These are phyloP conservation scores for Deroplatys truncata DNA, from an alignment of 2,888 invertebrate genomes.

Conservation along the genomic window DNA sequence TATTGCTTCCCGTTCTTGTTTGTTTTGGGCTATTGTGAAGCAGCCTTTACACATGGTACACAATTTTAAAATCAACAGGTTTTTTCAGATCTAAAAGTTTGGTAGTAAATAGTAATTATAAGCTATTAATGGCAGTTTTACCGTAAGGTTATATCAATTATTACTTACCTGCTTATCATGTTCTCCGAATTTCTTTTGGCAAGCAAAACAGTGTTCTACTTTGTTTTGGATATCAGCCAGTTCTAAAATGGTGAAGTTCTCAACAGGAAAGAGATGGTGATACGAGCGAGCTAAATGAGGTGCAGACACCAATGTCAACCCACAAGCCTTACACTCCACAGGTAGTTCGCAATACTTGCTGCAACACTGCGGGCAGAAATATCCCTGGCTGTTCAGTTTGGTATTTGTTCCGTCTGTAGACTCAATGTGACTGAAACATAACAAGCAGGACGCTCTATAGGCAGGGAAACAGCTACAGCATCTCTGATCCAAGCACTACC, in stretches of 20 bases:
- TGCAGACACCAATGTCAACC: conserved; percentile 92
- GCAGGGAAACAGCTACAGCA: no score
- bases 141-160: no score
- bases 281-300: conserved; percentile 97
- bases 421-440: conserved; percentile 70
- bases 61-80: no score
- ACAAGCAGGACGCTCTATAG: no score
- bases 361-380: conserved; percentile 91
- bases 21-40: no score
- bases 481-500: no score
- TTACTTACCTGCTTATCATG: conserved; percentile 67
- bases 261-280: conserved; percentile 94
- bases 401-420: conserved; percentile 54
- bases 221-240: conserved; percentile 43
- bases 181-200: conserved; percentile 62
- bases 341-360: conserved; percentile 98
- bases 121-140: no score
- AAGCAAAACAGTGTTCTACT: conserved; percentile 65
- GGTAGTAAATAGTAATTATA: no score
- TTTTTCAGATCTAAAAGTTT: no score
- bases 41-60: no score
- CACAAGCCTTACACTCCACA: conserved; percentile 93
- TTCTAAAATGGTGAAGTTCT: conserved; percentile 70
- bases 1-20: no score
- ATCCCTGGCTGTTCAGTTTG: conserved; percentile 71